phyloP scores from a whole-genome alignment of 2,888 invertebrate species.

The Pammene fasciana region DNA sequence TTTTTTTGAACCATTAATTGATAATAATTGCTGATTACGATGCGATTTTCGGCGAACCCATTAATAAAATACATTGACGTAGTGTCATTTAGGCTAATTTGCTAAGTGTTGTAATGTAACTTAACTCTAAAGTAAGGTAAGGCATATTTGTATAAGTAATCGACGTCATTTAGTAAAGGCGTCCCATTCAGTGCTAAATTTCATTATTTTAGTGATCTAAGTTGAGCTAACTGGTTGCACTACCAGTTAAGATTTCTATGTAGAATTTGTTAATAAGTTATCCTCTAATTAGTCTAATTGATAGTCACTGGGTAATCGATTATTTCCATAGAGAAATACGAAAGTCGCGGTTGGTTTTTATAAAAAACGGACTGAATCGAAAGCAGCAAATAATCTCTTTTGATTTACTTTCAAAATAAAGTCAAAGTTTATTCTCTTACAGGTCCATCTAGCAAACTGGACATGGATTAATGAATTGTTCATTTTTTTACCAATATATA shows the following conservation, averaged over 20 bases:
- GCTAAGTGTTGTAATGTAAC: conserved; percentile 46
- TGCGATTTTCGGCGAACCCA: conserved; percentile 12
- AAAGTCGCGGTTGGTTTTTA: neutral
- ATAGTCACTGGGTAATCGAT: conserved; percentile 8
- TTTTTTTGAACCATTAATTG: conserved; percentile 21
- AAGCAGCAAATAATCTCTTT: neutral
- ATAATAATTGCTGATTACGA: conserved; percentile 24
- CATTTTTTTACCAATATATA: too few species aligned
- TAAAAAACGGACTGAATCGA: neutral
- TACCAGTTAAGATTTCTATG: conserved; percentile 14
- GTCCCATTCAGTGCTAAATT: conserved; percentile 52
- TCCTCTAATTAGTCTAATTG: conserved; percentile 8
- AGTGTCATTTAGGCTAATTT: conserved; percentile 17
- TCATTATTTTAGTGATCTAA: conserved; percentile 43
- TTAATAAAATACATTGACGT: conserved; percentile 15
- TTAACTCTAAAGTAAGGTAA: conserved; percentile 53
- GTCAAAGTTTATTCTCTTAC: neutral
- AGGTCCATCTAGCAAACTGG: neutral
- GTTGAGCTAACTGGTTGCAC: conserved; percentile 44
- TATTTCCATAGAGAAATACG: neutral
- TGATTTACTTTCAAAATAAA: neutral
- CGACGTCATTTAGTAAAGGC: conserved; percentile 51
- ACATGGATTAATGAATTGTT: neutral
- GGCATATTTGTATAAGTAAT: conserved; percentile 52
- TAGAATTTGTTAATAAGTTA: conserved; percentile 24